Evolutionary conservation across 2,113 vertebrate species (phyloP), one percentile per base, ranked within the genome.

Genomic region (Nymphicus hollandicus): DNA sequence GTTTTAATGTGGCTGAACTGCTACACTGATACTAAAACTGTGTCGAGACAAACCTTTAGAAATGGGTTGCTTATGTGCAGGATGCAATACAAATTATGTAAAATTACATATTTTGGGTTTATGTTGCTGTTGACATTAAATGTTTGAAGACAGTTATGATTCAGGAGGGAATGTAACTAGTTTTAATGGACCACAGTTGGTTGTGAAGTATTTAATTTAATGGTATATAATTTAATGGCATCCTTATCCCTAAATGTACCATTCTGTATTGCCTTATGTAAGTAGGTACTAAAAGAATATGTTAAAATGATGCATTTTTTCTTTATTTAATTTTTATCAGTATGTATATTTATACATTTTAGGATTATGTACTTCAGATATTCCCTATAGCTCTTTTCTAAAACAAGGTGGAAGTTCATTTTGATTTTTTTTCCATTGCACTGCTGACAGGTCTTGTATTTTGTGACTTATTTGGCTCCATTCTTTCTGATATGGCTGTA

Each of bases 341-440:
- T 84, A 64, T 35, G 33, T 37, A 44, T 89, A 4, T 74, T 66
- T 81, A 53, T 88, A 31, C 44, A 70, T 91, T 85, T 89, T 69
- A 71, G 58, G 33, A 65, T 93, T 83, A 73, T 33, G 35, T 35
- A 73, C n/a, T 89, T 85, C 68, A 52, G 47, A 44, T 96, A 73
- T 64, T 58, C 19, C 31, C 28, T 70, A 24, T 39, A 78, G 60
- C 79, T 95, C 50, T 96, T 81, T 92, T 92, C 71, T 90, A 72
- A 94, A 97, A 89, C 14, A 72, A 52, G 46, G 66, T 88, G 37
- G 73, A 95, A 49, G 20, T 69, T 95, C 8, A 71, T 90, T 90
- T 83, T 78, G 46, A 86, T 96, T 93, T 90, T 79, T 79, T 96
- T 97, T 96, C 85, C 58, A 70, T 87, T 86, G 83, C 46, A 63